These are phyloP conservation scores for Caenorhabditis afra DNA, from an alignment of 2,888 invertebrate species.

Conservation along the genomic window DNA sequence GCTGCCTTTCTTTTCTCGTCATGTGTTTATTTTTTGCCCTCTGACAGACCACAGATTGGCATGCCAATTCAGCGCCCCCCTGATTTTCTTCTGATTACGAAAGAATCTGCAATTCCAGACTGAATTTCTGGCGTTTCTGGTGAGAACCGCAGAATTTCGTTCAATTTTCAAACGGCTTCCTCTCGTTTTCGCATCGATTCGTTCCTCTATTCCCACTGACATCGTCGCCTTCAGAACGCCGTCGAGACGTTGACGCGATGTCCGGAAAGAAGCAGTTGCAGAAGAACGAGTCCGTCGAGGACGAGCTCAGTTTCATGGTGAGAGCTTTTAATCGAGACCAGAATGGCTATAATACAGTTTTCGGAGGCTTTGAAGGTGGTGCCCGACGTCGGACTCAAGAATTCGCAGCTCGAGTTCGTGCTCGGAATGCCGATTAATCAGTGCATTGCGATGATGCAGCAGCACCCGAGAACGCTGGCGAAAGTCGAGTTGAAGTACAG, in stretches of 20 bases:
- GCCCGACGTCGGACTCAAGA: constrained; percentile 76
- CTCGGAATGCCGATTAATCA: constrained; percentile 79
- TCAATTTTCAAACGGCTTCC: too few species aligned
- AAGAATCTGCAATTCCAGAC: not conserved
- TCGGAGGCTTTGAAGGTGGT: constrained; percentile 68
- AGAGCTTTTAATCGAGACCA: not conserved
- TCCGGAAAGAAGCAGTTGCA: constrained; percentile 41
- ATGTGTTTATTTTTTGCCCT: constrained; percentile 40
- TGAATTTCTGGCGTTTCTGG: too few species aligned
- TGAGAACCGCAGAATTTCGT: too few species aligned
- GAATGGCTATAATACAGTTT: not conserved
- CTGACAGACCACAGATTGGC: not conserved
- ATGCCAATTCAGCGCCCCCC: not conserved
- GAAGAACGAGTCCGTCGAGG: constrained; percentile 42
- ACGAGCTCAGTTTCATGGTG: constrained; percentile 42
- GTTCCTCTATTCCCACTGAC: too few species aligned
- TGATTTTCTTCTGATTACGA: not conserved
- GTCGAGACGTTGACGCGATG: constrained; percentile 7
- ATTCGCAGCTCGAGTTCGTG: constrained; percentile 74
- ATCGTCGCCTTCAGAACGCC: too few species aligned
- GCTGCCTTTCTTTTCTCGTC: constrained; percentile 22
- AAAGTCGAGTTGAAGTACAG: constrained; percentile 75
- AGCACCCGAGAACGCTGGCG: constrained; percentile 69
- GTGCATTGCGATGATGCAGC: constrained; percentile 73
- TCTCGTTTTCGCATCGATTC: too few species aligned